phyloP scores from a whole-genome alignment of 2,888 invertebrate genomes.

The Carpatolechia fugitivella region DNA sequence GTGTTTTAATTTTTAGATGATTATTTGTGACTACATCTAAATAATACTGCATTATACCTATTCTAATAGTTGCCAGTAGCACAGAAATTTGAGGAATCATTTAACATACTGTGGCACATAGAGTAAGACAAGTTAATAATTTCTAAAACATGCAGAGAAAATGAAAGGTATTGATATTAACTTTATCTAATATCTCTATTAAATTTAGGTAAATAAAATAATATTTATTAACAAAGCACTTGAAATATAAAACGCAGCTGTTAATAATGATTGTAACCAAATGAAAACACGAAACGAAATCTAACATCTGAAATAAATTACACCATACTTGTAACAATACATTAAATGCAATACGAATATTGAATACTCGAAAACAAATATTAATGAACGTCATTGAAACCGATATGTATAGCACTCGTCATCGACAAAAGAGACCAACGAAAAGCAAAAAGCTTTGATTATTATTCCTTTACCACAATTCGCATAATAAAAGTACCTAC shows the following conservation, averaged over 20 bases:
- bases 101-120: too few relatives aligned
- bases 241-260: not conserved
- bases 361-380: constrained; percentile 42
- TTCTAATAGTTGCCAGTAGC: too few relatives aligned
- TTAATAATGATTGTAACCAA: not conserved
- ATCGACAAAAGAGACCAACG: constrained; percentile 36
- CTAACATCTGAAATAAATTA: constrained; percentile 2
- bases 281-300: not conserved
- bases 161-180: too few relatives aligned
- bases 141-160: too few relatives aligned
- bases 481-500: constrained; percentile 44
- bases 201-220: too few relatives aligned
- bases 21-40: too few relatives aligned
- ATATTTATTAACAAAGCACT: not conserved
- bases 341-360: constrained; percentile 27
- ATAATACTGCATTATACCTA: too few relatives aligned
- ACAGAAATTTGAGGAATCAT: too few relatives aligned
- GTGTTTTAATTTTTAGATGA: too few relatives aligned
- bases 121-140: too few relatives aligned
- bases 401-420: constrained; percentile 51
- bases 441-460: constrained; percentile 54
- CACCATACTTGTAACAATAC: constrained; percentile 2
- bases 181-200: too few relatives aligned
- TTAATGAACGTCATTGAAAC: constrained; percentile 57
- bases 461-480: constrained; percentile 47